Evolutionary conservation across 2,888 invertebrate species (phyloP).

Genomic region (Nomada lathburiana): DNA sequence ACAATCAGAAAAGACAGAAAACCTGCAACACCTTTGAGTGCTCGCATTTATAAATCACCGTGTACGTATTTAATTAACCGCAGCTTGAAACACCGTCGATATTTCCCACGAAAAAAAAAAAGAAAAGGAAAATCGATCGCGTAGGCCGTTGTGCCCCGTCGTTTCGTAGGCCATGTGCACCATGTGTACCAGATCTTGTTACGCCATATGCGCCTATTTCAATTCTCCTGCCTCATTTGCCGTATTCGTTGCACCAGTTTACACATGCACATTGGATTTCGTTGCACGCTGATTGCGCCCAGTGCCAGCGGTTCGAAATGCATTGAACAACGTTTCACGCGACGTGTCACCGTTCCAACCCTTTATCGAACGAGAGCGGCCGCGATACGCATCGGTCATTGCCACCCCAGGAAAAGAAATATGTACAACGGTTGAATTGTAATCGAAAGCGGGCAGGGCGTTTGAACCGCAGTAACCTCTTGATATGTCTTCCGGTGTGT

Average conservation of each 20-base stretch:
- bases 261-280: constrained; percentile 20
- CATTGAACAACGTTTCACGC: constrained; percentile 29
- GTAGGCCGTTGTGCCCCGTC: neutral
- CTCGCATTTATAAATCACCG: too few relatives aligned
- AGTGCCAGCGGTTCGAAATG: neutral
- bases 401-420: constrained; percentile 3
- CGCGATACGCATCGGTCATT: constrained; percentile 18
- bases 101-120: neutral
- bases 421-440: constrained; percentile 33
- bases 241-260: constrained; percentile 25
- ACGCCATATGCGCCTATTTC: constrained; percentile 54
- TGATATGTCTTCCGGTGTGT: constrained; percentile 24
- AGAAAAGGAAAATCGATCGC: neutral
- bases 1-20: too few relatives aligned
- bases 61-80: too few relatives aligned
- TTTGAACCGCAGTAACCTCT: constrained; percentile 39
- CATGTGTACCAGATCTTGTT: constrained; percentile 35
- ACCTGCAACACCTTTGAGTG: too few relatives aligned
- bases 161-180: constrained; percentile 31
- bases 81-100: neutral
- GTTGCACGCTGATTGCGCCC: constrained; percentile 11
- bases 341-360: constrained; percentile 17
- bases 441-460: constrained; percentile 26
- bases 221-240: constrained; percentile 60
- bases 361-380: constrained; percentile 32